Evolutionary conservation across 30 jellyfish, hydroid and myxozoan species (phyloP).

Genomic region (Aurelia coerulea): DNA sequence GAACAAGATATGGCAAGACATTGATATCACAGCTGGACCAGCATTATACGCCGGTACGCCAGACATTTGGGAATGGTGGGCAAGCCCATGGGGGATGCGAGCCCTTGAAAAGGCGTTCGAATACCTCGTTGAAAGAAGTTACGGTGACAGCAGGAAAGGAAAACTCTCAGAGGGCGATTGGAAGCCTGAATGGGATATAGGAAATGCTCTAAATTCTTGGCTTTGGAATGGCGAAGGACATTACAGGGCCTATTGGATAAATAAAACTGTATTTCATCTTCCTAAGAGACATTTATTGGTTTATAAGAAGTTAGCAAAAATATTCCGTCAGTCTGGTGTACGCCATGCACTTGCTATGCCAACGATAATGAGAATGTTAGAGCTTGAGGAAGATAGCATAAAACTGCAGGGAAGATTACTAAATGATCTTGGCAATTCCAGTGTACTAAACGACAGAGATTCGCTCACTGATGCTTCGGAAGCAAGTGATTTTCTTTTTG

Average conservation of each 20-base stretch:
- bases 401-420: constrained; percentile 44
- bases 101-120: constrained; percentile 95
- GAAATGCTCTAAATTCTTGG: constrained; percentile 83
- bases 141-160: constrained; percentile 71
- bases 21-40: constrained; percentile 72
- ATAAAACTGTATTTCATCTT: constrained; percentile 60
- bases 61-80: constrained; percentile 98
- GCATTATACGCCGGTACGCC: constrained; percentile 79
- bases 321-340: constrained; percentile 91
- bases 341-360: constrained; percentile 96
- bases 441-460: constrained; percentile 52
- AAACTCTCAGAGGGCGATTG: constrained; percentile 89
- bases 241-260: constrained; percentile 70
- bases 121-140: constrained; percentile 76
- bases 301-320: constrained; percentile 64
- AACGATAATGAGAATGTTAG: constrained; percentile 68
- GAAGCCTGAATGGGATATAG: constrained; percentile 92
- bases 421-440: constrained; percentile 7
- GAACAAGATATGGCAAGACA: constrained; percentile 74
- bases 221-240: constrained; percentile 95
- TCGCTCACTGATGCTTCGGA: constrained; percentile 61
- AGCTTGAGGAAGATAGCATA: constrained; percentile 41
- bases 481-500: constrained; percentile 47
- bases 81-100: constrained; percentile 97
- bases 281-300: constrained; percentile 55